phyloP scores from a whole-genome alignment of 1,140 invertebrate species.

The Psix sp. region DNA sequence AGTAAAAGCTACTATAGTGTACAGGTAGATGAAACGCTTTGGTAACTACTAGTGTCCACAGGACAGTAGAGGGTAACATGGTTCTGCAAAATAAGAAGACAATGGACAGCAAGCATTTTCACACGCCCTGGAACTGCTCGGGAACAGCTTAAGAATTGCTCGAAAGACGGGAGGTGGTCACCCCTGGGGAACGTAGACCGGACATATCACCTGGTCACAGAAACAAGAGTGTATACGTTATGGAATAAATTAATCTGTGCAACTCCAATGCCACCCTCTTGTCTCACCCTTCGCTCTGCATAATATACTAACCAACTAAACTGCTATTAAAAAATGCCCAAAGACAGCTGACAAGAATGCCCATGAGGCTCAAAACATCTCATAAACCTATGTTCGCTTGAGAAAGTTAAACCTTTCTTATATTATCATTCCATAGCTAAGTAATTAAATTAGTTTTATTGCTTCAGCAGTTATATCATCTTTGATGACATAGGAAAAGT shows the following conservation, averaged over 20 bases:
- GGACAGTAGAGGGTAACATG: slow-evolving; percentile 40
- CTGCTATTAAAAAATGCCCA: slow-evolving; percentile 34
- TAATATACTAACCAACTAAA: slow-evolving; percentile 36
- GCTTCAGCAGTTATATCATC: no score
- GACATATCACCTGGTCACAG: slow-evolving; percentile 69
- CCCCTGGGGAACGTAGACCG: slow-evolving; percentile 62
- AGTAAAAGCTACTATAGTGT: slow-evolving; percentile 53
- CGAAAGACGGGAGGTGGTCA: slow-evolving; percentile 58
- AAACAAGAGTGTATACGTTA: slow-evolving; percentile 63
- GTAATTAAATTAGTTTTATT: slow-evolving; percentile 6
- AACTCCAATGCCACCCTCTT: slow-evolving; percentile 61
- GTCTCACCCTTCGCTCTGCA: slow-evolving; percentile 50
- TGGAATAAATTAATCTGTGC: slow-evolving; percentile 69
- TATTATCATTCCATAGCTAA: slow-evolving; percentile 26
- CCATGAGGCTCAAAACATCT: slow-evolving; percentile 36
- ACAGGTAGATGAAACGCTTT: slow-evolving; percentile 55
- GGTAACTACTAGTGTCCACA: slow-evolving; percentile 45
- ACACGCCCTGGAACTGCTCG: slow-evolving; percentile 62
- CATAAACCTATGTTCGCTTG: slow-evolving; percentile 14
- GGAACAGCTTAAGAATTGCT: slow-evolving; percentile 23
- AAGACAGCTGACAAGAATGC: slow-evolving; percentile 63
- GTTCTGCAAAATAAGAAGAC: slow-evolving; percentile 64
- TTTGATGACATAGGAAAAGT: no score
- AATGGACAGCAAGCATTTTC: slow-evolving; percentile 66
- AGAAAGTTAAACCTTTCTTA: slow-evolving; percentile 29